Conservation (phyloP, 2,888 invertebrate genomes). For the Sinohyriopsis cumingii region DNA sequence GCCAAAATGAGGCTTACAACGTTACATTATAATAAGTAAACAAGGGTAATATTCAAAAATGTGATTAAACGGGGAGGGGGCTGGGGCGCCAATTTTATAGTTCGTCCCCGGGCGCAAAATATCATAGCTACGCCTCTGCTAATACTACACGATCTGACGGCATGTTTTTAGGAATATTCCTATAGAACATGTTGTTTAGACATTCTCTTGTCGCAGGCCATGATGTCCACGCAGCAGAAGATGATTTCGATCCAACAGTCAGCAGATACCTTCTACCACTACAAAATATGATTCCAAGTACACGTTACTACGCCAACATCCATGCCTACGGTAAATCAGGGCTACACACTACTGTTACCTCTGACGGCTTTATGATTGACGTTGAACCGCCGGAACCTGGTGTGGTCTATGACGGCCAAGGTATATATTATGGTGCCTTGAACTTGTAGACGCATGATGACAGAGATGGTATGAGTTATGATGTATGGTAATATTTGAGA, state of each 20-base stretch:
- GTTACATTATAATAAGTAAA: too few species aligned
- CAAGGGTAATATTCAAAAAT: too few species aligned
- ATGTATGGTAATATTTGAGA: too few species aligned
- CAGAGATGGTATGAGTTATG: too few species aligned
- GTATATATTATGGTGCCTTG: slow-evolving; percentile 17
- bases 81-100: too few species aligned
- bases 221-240: slow-evolving; percentile 10
- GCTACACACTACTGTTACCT: slow-evolving; percentile 18
- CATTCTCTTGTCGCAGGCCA: slow-evolving; percentile 13
- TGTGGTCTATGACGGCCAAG: slow-evolving; percentile 26
- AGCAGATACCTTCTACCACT: slow-evolving; percentile 9
- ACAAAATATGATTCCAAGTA: slow-evolving; percentile 13
- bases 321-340: slow-evolving; percentile 30
- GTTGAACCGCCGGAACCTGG: slow-evolving; percentile 20
- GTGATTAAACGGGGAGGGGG: too few species aligned
- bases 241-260: slow-evolving; percentile 5
- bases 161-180: too few species aligned
- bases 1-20: too few species aligned
- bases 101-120: too few species aligned
- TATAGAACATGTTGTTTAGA: too few species aligned
- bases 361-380: slow-evolving; percentile 36
- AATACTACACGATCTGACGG: too few species aligned
- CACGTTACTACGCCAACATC: slow-evolving; percentile 21
- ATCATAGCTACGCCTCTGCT: too few species aligned
- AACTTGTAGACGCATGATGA: not conserved